Conservation (phyloP, 2,113 vertebrate species). For the Leuciscus idus region DNA sequence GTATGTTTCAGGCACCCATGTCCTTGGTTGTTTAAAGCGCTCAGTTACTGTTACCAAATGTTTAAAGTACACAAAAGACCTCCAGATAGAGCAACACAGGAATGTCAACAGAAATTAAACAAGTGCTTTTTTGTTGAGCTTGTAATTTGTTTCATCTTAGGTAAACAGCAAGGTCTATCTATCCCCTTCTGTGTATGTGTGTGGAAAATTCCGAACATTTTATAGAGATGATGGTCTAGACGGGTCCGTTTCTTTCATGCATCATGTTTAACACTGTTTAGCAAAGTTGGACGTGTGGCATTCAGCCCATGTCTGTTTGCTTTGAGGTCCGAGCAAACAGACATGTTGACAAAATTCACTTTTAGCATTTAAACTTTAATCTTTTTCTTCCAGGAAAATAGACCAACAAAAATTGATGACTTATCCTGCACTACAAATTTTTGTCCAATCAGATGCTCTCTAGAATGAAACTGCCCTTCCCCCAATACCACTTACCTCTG, state of each 20-base stretch:
- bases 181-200: not conserved
- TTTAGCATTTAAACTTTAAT: not conserved
- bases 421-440: not conserved
- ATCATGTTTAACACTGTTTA: not conserved
- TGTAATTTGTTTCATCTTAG: not conserved
- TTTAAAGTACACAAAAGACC: conserved; percentile 55
- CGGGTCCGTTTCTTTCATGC: not conserved
- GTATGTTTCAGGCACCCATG: conserved; percentile 40
- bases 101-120: conserved; percentile 40
- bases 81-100: conserved; percentile 42
- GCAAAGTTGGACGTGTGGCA: not conserved
- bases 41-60: conserved; percentile 31
- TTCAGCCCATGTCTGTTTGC: not conserved
- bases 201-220: not conserved
- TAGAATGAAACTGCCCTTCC: not conserved
- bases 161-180: conserved; percentile 8
- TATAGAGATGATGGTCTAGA: not conserved
- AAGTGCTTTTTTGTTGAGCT: conserved; percentile 46
- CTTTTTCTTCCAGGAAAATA: not conserved
- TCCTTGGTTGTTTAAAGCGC: conserved; percentile 48
- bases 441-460: not conserved
- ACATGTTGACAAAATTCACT: not conserved
- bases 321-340: not conserved
- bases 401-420: not conserved
- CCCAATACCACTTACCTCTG: not conserved